A percentile compares a stretch with the other conserved stretches of the same genome.
These are phyloP conservation scores for Pediacus dermestoides DNA, from an alignment of 2,888 invertebrate genomes.

Conservation along the genomic window DNA sequence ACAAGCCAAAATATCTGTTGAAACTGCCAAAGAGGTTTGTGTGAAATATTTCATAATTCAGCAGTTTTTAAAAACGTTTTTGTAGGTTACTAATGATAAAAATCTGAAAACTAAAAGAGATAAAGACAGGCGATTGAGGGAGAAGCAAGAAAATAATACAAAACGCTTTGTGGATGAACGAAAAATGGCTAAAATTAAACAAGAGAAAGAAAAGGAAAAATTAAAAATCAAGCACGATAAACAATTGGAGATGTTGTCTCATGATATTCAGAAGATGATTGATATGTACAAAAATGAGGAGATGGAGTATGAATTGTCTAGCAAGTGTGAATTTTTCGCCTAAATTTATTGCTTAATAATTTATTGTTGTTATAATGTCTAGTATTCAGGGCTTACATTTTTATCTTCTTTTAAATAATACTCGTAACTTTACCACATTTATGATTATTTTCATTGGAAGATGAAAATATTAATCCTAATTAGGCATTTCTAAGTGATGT, in stretches of 20 bases:
- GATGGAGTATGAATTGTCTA: conserved; percentile 82
- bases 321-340: conserved; percentile 87
- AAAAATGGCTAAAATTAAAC: conserved; percentile 82
- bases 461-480: no score
- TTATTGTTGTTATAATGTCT: conserved; percentile 5
- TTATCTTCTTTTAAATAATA: no score
- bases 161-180: conserved; percentile 97
- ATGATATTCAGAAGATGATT: conserved; percentile 85
- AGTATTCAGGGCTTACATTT: no score
- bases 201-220: conserved; percentile 87
- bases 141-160: conserved; percentile 96
- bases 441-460: no score
- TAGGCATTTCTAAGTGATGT: no score
- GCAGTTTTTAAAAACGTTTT: conserved; percentile 15
- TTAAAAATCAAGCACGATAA: conserved; percentile 88
- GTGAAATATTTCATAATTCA: not conserved
- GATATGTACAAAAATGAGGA: conserved; percentile 94
- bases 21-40: conserved; percentile 88
- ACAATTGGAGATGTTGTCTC: conserved; percentile 83
- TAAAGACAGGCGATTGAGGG: conserved; percentile 86
- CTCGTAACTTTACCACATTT: no score
- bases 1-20: conserved; percentile 95
- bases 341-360: conserved; percentile 49
- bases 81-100: conserved; percentile 79
- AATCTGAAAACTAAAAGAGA: conserved; percentile 95